Evolutionary conservation across 2,797 vertebrate genomes (phyloP), one percentile per base, ranked within the genome.

Genomic region (Muraenolepis orangiensis): DNA sequence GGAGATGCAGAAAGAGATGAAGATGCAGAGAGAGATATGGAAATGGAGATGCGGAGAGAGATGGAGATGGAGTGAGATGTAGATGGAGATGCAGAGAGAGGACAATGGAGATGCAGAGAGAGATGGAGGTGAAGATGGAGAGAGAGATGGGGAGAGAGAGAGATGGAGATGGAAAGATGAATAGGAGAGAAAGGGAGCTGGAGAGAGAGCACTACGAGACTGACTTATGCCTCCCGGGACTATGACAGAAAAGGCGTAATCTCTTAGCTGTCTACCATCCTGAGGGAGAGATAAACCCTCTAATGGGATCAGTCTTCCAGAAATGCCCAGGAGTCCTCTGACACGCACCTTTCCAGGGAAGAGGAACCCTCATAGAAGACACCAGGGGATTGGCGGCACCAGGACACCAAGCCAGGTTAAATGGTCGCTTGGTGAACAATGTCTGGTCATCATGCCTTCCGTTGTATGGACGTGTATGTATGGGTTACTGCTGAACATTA

Each of bases 221-320:
- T 64, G 57, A 64, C 57, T 26, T n/a, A 26, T 4, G 57, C n/a
- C n/a, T n/a, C 32, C 20, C 23, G 26, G 64, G n/a, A n/a, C n/a
- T 30, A 11, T 5, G 61, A 10, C 61, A 26, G n/a, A n/a, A n/a
- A 3, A 6, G n/a, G 2, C 61, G 7, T 66, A 29, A 31, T 67
- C 66, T 31, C 30, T 66, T 30, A 66, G 66, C 31, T 29, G 26
- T 31, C 28, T 66, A 16, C 12, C 14, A 5, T 29, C 66, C 28
- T 18, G 16, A 67, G 18, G 66, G 66, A 20, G 66, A 67, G 13
- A 67, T 67, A 67, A 67, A 29, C 30, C 66, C 66, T 30, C 23
- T 67, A 67, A 67, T 67, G 66, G 29, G 66, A 67, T 67, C 13
- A 67, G 28, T 67, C 66, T 67, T 30, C 14, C 66, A 67, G 28